Evolutionary conservation across 1,140 invertebrate species (phyloP).

Genomic region (Drosophila azteca): DNA sequence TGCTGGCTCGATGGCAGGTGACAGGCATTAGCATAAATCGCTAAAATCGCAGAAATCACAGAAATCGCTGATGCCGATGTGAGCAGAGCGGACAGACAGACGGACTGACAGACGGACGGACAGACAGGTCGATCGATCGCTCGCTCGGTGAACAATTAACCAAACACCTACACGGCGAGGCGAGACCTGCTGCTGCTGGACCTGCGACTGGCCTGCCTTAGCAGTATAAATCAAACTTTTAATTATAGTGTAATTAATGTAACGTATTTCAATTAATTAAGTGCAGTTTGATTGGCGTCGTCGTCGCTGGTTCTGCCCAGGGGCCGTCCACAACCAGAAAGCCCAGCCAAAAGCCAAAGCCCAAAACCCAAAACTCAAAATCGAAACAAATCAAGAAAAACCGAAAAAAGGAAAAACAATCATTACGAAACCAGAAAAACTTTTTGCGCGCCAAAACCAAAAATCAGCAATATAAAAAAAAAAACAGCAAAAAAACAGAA

Average conservation of each 20-base stretch:
- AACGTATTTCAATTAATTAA: conserved; percentile 81
- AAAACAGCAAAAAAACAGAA: conserved; percentile 34
- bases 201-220: conserved; percentile 3
- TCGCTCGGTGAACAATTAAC: conserved; percentile 50
- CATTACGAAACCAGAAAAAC: conserved; percentile 63
- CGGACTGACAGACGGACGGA: too few species aligned
- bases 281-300: conserved; percentile 63
- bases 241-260: conserved; percentile 74
- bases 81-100: conserved; percentile 20
- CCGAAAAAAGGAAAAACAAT: conserved; percentile 24
- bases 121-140: neutral
- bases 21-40: conserved; percentile 66
- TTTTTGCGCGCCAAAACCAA: conserved; percentile 66
- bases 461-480: conserved; percentile 49
- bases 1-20: conserved; percentile 31
- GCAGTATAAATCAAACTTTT: conserved; percentile 72
- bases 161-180: conserved; percentile 41
- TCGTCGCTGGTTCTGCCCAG: neutral
- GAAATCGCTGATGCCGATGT: conserved; percentile 4
- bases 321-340: conserved; percentile 26
- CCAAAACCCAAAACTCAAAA: conserved; percentile 25
- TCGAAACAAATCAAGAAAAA: conserved; percentile 10
- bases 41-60: conserved; percentile 31
- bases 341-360: conserved; percentile 44
- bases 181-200: neutral